Evolutionary conservation across 2,797 vertebrate genomes (phyloP), one percentile per base, ranked within the genome.

Genomic region (Lacerta viridis): DNA sequence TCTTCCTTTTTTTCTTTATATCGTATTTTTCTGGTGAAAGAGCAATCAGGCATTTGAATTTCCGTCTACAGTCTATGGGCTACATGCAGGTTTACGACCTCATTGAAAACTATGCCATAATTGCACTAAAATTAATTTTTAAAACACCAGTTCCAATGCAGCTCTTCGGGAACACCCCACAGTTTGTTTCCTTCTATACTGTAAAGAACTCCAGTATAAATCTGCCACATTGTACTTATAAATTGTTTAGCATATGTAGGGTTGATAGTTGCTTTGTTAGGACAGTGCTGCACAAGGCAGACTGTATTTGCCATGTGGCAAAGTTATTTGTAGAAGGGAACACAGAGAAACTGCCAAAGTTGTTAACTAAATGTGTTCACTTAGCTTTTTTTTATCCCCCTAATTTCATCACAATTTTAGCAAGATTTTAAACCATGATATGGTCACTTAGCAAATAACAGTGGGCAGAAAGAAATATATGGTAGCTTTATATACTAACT

Each of bases 301-400:
- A 80, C 8, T 74, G 27, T 50, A 64, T 41, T 87, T 87, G 86
- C 55, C 77, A 87, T 72, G 46, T 61, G 80, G 23, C 9, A 27
- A 33, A 79, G 77, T 59, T 80, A 80, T 87, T 80, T 87, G 66
- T 41, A 41, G 46, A 87, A 59, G 43, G 8, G 17, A 87, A 80
- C 66, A 41, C 15, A n/a, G 66, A 55, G 77, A 87, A 80, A 72
- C 85, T 87, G 66, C 46, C 36, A 55, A 55, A 68, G 74, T 79
- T 79, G 39, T 71, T 69, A 78, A 85, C 8, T 66, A 85, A 41
- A 64, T 77, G 27, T 68, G n/a, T n/a, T 33, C 33, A 61, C 43
- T 39, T 79, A 9, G 5, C 1, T 33, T 23, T 79, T 79, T 68
- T 87, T 72, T 29, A 17, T 61, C 50, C 36, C 69, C 74, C 36